Conservation (phyloP, 2,797 vertebrate species). For the Melanotaenia pygmaea region DNA sequence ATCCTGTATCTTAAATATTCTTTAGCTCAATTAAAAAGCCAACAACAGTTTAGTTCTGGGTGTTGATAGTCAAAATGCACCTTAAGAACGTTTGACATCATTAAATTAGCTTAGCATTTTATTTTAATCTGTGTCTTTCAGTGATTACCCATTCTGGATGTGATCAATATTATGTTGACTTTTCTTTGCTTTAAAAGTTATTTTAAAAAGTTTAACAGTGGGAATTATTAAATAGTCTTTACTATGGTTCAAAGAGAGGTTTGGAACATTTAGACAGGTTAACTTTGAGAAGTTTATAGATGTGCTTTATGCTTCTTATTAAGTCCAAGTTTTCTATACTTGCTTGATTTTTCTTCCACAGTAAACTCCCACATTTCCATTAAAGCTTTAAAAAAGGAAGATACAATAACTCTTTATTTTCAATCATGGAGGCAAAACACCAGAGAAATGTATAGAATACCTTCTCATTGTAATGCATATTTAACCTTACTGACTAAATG, state of each 20-base stretch:
- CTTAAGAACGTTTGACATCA: background rate
- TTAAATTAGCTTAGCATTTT: background rate
- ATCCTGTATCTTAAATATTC: too few relatives aligned
- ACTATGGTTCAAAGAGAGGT: background rate
- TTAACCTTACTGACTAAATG: background rate
- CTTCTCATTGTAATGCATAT: background rate
- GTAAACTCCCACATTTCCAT: slow-evolving; percentile 1
- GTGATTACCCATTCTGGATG: background rate
- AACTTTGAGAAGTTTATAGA: background rate
- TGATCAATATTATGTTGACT: background rate
- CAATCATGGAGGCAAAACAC: slow-evolving; percentile 1
- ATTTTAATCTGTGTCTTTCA: too few relatives aligned
- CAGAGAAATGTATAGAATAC: background rate
- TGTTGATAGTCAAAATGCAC: background rate
- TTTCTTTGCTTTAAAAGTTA: too few relatives aligned
- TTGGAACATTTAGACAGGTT: background rate
- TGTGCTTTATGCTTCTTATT: background rate
- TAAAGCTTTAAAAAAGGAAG: background rate
- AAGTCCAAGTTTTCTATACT: slow-evolving; percentile 1
- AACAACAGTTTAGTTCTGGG: background rate
- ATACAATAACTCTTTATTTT: slow-evolving; percentile 13
- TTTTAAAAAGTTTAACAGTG: too few relatives aligned
- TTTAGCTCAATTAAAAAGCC: background rate
- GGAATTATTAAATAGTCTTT: background rate
- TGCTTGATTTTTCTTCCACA: slow-evolving; percentile 4